Conservation (phyloP, 2,888 invertebrate species). For the Melanostoma mellinum region DNA sequence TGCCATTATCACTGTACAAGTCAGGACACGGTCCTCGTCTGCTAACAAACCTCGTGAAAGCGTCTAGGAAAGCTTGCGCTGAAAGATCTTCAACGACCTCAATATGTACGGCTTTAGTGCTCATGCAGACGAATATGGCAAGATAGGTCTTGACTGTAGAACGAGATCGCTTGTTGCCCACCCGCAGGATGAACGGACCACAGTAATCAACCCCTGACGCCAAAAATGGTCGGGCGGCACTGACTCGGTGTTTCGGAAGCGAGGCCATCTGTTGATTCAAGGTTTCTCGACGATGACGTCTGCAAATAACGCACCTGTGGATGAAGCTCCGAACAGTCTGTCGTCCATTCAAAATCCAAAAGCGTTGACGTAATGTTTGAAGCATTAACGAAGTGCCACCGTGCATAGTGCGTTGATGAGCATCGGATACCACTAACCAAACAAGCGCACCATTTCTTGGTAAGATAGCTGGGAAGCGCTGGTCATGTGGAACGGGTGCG, state of each 20-base stretch:
- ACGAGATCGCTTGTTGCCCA: too few species aligned
- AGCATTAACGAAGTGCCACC: conserved; percentile 28
- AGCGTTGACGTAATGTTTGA: conserved; percentile 20
- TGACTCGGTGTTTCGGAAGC: conserved; percentile 25
- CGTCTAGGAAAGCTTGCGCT: too few species aligned
- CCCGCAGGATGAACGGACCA: too few species aligned
- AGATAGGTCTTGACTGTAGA: too few species aligned
- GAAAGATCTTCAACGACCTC: too few species aligned
- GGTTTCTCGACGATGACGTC: conserved; percentile 8
- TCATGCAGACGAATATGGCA: too few species aligned
- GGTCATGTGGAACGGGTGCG: neutral
- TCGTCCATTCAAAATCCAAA: conserved; percentile 4
- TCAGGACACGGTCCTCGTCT: too few species aligned
- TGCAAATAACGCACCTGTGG: conserved; percentile 21
- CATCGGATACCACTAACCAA: neutral
- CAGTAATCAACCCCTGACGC: neutral
- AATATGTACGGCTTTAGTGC: too few species aligned
- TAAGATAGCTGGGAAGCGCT: conserved; percentile 1
- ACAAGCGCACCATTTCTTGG: conserved; percentile 2
- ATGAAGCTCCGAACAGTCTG: conserved; percentile 21
- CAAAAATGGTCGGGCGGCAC: neutral
- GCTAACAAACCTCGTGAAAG: too few species aligned
- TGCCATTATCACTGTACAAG: too few species aligned
- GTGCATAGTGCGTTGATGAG: conserved; percentile 7
- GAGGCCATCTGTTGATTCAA: conserved; percentile 33